Base-by-base conservation (phyloP, 2,888 invertebrate species). In the Diplolepis rosae region DNA sequence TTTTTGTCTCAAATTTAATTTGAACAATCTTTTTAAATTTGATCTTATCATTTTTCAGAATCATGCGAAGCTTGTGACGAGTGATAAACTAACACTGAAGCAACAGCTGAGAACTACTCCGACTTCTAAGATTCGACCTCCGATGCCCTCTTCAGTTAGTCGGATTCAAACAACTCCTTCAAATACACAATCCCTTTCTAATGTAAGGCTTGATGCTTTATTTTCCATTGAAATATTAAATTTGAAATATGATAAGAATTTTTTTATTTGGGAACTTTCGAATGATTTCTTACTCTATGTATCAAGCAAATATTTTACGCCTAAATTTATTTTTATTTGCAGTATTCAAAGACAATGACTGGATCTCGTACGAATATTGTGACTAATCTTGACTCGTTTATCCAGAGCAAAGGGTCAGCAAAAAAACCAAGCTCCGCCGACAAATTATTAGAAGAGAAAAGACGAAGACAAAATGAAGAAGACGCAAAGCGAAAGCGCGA, bases 401-500 rank as follows among this genome's bases (percentile, higher is more conserved):
- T 83, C 82, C 67, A 80, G 85, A 0, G 89, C 88, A 32, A 87
- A 89, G 0, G 89, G 1, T 74, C 80, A n/a, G 72, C 81, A 0
- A 79, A 74, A 4, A 87, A 87, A 77, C 72, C 76, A 3, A 82
- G 72, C 67, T 83, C 85, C 9, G 35, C 71, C 2, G 88, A 88
- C 7, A 86, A 82, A 75, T 50, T 77, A 7, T 76, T 89, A 1
- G 88, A 85, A 0, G 91, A 90, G 30, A 86, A 72, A 54, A 84
- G 83, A 3, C 85, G 82, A 72, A 70, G 82, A 77, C 73, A 73
- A 74, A 72, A 89, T 77, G 85, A 87, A 45, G 91, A 92, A 69
- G 92, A 92, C 68, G 91, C 91, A 0, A 84, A 90, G 66, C 89
- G 88, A 78, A 93, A 93, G 86, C 91, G 92, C 67, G 92, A 93